Evolutionary conservation across 2,797 vertebrate genomes (phyloP), one percentile per base, ranked within the genome.

Genomic region (Pseudochromis fuscus): DNA sequence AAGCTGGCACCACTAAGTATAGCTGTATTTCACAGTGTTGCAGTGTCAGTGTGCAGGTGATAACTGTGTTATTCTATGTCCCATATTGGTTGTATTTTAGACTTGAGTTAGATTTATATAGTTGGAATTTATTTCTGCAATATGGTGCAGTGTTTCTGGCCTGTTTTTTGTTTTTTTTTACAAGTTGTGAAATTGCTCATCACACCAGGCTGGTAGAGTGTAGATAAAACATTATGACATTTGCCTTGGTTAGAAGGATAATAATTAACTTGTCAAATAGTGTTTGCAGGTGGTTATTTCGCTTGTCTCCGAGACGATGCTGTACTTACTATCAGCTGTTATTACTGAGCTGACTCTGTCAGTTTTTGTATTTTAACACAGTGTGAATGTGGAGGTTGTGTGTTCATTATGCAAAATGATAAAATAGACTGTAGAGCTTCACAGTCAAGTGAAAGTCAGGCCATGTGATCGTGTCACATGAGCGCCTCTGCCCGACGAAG

Each of bases 221-320:
- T 21, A 25, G 57, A 60, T 74, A 46, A 85, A 85, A 75, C 69
- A 77, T 74, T 28, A 45, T 51, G 51, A 77, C 37, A 35, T 42
- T 62, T 71, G 40, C 31, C 77, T 65, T 64, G 45, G 63, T 85
- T 52, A 19, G 56, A 56, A 52, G 38, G 33, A 61, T 28, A 61
- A 66, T 73, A 73, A 85, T 75, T 60, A 76, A 46, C 51, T 74
- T 37, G 33, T 81, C 65, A 53, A 37, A 68, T 37, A 11, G 48
- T 57, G 64, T 72, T 83, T 75, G 59, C 45, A 75, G 75, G 81
- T 72, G 70, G 72, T 82, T 69, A 60, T 82, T 75, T 78, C 80
- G 77, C 55, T 62, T 15, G 71, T 85, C 87, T 81, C 82, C 73
- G 77, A 63, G 77, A 80, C 58, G 33, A 74, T 30, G 13, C 50